A percentile compares a stretch with the other conserved stretches of the same genome.
Conservation (phyloP, 1,140 invertebrate genomes). For the Drusus annulatus region DNA sequence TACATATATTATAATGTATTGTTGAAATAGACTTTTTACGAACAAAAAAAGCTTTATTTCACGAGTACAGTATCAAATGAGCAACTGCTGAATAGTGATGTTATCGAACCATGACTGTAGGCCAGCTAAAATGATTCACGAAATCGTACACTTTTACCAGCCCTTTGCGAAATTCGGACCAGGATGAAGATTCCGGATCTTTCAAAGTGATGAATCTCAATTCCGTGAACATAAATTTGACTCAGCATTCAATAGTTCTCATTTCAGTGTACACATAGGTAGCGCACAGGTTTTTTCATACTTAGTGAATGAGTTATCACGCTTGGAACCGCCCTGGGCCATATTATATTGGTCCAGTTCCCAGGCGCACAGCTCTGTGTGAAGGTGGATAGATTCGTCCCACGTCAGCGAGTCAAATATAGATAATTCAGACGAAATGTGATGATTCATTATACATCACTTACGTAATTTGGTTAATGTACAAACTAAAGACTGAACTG, state of each 20-base stretch:
- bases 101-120: background rate
- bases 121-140: background rate
- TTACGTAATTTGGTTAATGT: slow-evolving; percentile 1
- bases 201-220: slow-evolving; percentile 1
- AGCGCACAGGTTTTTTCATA: slow-evolving; percentile 28
- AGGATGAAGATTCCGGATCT: slow-evolving; percentile 13
- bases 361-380: slow-evolving; percentile 1
- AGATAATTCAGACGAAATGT: slow-evolving; percentile 14
- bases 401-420: slow-evolving; percentile 26
- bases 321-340: background rate
- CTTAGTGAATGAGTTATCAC: slow-evolving; percentile 35
- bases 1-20: too few species aligned
- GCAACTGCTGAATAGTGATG: too few species aligned
- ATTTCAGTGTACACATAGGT: slow-evolving; percentile 3
- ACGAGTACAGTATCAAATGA: too few species aligned
- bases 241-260: background rate
- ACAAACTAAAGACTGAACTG: background rate
- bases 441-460: slow-evolving; percentile 11
- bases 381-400: slow-evolving; percentile 25
- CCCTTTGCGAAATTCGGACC: background rate
- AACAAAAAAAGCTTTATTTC: too few species aligned
- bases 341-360: slow-evolving; percentile 10
- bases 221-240: slow-evolving; percentile 20
- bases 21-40: too few species aligned
- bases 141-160: background rate